These are phyloP conservation scores for Oreochromis aureus DNA, from an alignment of 2,113 vertebrate species.

Conservation along the genomic window DNA sequence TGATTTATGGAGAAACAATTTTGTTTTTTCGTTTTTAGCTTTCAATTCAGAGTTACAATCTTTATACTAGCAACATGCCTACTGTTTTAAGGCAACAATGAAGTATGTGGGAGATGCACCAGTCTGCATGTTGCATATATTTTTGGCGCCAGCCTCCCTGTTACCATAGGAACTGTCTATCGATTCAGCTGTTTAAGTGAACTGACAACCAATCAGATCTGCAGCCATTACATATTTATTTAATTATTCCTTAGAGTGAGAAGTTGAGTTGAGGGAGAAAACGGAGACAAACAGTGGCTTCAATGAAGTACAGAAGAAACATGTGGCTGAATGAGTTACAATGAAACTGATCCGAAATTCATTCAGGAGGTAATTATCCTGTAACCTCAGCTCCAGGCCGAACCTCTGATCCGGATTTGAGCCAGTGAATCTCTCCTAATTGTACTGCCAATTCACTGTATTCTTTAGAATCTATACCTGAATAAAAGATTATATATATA, in stretches of 20 bases:
- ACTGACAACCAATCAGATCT: slow-evolving; percentile 41
- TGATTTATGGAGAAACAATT: not conserved
- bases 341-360: not conserved
- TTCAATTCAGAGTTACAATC: not conserved
- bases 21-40: not conserved
- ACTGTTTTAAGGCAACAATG: not conserved
- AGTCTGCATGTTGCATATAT: slow-evolving; percentile 67
- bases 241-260: slow-evolving; percentile 1
- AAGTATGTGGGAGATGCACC: slow-evolving; percentile 22
- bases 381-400: not conserved
- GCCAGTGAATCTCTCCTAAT: not conserved
- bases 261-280: slow-evolving; percentile 17
- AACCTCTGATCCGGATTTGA: not conserved
- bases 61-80: not conserved
- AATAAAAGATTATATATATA: not conserved
- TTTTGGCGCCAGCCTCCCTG: slow-evolving; percentile 72
- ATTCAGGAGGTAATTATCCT: not conserved
- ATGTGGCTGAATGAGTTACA: not conserved
- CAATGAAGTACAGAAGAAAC: not conserved
- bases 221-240: slow-evolving; percentile 15
- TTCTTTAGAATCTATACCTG: not conserved
- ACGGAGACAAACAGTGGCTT: not conserved
- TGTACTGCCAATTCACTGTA: not conserved
- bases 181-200: slow-evolving; percentile 59
- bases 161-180: slow-evolving; percentile 74